Evolutionary conservation across 2,113 vertebrate species (phyloP).

Genomic region (Furnarius figulus): DNA sequence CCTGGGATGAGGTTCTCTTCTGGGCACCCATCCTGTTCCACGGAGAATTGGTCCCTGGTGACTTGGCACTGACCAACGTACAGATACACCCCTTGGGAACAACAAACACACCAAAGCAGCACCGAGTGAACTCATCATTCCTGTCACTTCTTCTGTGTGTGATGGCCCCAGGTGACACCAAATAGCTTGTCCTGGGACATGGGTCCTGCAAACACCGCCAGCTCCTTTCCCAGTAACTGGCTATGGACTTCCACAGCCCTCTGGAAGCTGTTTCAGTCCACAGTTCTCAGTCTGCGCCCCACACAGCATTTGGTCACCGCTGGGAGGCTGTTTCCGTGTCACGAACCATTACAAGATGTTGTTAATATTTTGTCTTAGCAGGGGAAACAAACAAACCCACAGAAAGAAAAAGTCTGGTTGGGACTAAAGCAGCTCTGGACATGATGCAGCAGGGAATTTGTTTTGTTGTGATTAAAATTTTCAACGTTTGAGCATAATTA

Average conservation of each 20-base stretch:
- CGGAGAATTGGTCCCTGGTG: constrained; percentile 78
- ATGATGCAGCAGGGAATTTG: constrained; percentile 67
- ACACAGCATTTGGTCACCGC: neutral
- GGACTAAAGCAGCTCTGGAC: constrained; percentile 73
- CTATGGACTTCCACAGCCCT: neutral
- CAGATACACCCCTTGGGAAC: neutral
- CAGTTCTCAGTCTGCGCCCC: neutral
- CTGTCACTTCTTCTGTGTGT: neutral
- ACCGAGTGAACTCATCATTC: neutral
- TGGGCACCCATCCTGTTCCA: constrained; percentile 59
- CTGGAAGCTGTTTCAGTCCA: neutral
- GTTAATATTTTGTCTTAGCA: neutral
- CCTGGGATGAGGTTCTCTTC: constrained; percentile 64
- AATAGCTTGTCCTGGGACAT: neutral
- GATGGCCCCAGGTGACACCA: neutral
- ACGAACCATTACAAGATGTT: constrained; percentile 50
- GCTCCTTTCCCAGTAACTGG: neutral
- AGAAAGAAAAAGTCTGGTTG: constrained; percentile 56
- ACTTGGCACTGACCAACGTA: constrained; percentile 56
- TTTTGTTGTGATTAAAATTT: constrained; percentile 67
- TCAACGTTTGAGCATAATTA: constrained; percentile 71
- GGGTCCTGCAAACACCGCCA: constrained; percentile 1
- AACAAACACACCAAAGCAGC: constrained; percentile 18
- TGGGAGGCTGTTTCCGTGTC: neutral
- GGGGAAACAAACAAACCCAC: neutral